phyloP scores from a whole-genome alignment of 2,797 vertebrate species.

The Masticophis lateralis region DNA sequence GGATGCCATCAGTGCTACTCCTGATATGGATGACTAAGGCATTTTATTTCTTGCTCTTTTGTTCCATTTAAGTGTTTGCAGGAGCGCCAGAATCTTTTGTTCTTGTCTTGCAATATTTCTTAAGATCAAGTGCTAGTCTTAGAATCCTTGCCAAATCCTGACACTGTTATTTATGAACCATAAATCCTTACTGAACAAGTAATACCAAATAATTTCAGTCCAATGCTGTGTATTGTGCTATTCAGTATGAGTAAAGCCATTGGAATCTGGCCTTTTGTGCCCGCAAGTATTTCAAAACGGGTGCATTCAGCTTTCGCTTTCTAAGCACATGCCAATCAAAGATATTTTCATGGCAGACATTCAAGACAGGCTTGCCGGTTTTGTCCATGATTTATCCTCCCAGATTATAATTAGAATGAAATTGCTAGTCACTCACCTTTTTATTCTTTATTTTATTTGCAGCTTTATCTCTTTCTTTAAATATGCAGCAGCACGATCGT shows the following conservation, averaged over 20 bases:
- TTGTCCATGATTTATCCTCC: slow-evolving; percentile 26
- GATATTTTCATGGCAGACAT: background rate
- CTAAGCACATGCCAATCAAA: background rate
- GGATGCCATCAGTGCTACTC: background rate
- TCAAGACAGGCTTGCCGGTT: background rate
- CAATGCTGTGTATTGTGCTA: slow-evolving; percentile 11
- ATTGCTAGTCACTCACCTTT: background rate
- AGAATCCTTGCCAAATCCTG: slow-evolving; percentile 15
- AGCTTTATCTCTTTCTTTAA: slow-evolving; percentile 12
- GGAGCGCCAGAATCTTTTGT: background rate
- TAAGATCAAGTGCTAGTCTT: slow-evolving; percentile 7
- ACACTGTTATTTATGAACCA: slow-evolving; percentile 13
- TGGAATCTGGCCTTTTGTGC: slow-evolving; percentile 14
- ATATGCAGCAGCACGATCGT: slow-evolving; percentile 22
- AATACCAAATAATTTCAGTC: slow-evolving; percentile 17
- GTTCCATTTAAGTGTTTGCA: slow-evolving; percentile 5
- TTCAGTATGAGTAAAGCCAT: slow-evolving; percentile 4
- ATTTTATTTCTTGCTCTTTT: background rate
- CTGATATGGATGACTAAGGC: background rate
- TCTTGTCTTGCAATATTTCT: slow-evolving; percentile 5
- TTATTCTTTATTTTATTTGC: slow-evolving; percentile 33
- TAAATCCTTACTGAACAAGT: slow-evolving; percentile 17
- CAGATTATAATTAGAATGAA: slow-evolving; percentile 1
- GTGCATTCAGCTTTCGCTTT: background rate
- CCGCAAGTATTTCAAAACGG: background rate